Evolutionary conservation across 2,113 vertebrate species (phyloP).

Genomic region (Coturnix japonica): DNA sequence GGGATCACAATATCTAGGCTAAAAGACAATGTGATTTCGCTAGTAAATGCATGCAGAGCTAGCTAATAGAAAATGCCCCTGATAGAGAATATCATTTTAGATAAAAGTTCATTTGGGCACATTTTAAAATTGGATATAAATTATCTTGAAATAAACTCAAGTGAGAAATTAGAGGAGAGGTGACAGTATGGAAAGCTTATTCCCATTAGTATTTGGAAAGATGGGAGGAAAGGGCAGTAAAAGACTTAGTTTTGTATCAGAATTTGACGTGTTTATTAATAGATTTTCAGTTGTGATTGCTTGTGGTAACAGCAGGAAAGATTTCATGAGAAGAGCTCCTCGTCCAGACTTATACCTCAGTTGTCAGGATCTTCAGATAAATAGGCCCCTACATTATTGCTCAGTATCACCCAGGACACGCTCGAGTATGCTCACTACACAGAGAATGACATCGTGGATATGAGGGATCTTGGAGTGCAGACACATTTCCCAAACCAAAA

Average conservation of each 20-base stretch:
- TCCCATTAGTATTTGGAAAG: background rate
- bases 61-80: background rate
- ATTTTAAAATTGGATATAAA: background rate
- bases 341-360: background rate
- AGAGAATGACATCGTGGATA: background rate
- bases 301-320: background rate
- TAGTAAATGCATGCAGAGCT: background rate
- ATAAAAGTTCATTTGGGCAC: background rate
- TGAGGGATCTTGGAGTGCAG: background rate
- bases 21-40: background rate
- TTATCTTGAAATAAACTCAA: constrained; percentile 18
- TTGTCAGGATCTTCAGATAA: background rate
- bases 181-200: background rate
- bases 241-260: background rate
- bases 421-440: background rate
- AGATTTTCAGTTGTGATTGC: background rate
- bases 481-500: background rate
- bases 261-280: background rate
- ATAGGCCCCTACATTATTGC: background rate
- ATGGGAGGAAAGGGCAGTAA: background rate
- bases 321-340: background rate
- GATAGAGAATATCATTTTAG: background rate
- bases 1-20: background rate
- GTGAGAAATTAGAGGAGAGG: background rate
- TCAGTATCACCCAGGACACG: background rate